Conservation (phyloP, 2,797 vertebrate genomes). For the Anguilla megastoma region DNA sequence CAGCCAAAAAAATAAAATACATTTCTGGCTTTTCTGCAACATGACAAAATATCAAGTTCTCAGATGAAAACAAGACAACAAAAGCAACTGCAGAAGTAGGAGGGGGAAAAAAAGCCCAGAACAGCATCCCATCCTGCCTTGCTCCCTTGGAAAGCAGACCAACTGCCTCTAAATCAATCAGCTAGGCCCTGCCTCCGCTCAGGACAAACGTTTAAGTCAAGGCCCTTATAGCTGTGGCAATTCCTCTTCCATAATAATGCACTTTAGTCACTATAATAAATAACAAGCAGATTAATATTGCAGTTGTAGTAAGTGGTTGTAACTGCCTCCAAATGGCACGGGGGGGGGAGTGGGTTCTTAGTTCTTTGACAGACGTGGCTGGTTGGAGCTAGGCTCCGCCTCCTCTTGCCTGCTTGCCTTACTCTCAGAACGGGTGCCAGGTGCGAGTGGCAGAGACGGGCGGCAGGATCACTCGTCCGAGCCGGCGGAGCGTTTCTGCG, state of each 20-base stretch:
- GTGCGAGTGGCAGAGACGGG: background rate
- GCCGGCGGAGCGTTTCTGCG: conserved; percentile 91
- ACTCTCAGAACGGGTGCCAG: conserved; percentile 15
- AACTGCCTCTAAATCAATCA: background rate
- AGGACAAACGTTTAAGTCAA: background rate
- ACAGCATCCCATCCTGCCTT: background rate
- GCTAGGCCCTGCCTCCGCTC: background rate
- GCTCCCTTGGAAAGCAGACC: background rate
- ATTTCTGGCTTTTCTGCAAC: background rate
- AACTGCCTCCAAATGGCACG: background rate
- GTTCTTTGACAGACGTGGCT: background rate
- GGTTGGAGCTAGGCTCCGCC: background rate
- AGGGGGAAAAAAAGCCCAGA: background rate
- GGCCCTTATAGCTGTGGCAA: background rate
- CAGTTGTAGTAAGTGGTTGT: background rate
- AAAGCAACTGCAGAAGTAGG: background rate
- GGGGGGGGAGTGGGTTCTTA: background rate
- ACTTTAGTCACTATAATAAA: background rate
- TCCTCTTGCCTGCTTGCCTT: background rate
- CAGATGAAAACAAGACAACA: background rate
- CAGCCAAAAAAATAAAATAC: background rate
- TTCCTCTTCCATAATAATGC: background rate
- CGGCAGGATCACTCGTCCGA: conserved; percentile 87
- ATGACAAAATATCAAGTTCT: background rate
- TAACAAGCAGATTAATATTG: background rate